Percentiles rank a stretch among this genome's conserved stretches.
phyloP scores from a whole-genome alignment of 2,797 vertebrate genomes.

The Cuculus canorus region DNA sequence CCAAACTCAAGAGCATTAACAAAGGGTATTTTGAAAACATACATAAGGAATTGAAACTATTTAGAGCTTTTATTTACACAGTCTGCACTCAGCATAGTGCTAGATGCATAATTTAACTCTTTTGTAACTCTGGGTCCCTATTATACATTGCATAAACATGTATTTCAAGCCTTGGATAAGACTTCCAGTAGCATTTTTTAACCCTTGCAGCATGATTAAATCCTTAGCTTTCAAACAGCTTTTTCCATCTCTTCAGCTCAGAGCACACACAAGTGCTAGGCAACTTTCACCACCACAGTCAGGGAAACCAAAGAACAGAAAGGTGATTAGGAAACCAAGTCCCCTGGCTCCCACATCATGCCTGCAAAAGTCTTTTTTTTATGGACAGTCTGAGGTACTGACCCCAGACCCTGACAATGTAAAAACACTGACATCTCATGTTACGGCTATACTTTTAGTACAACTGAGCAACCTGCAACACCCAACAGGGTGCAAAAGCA shows the following conservation, averaged over 20 bases:
- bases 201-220: neutral
- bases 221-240: neutral
- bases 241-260: neutral
- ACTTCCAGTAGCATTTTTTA: neutral
- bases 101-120: neutral
- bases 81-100: neutral
- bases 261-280: neutral
- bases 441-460: neutral
- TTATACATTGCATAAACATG: neutral
- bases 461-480: neutral
- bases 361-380: neutral
- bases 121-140: neutral
- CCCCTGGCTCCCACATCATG: rapidly evolving
- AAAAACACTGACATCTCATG: constrained; percentile 8
- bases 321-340: neutral
- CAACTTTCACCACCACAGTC: neutral
- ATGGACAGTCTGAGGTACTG: neutral
- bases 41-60: constrained; percentile 28
- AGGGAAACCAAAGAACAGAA: neutral
- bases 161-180: neutral
- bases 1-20: constrained; percentile 40
- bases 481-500: neutral
- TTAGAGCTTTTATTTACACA: neutral
- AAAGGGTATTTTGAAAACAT: constrained; percentile 32
- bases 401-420: neutral